A percentile compares a stretch with the other conserved stretches of the same genome.
These are phyloP conservation scores for Drosophila pachea DNA, from an alignment of 1,140 invertebrate genomes.

Conservation along the genomic window DNA sequence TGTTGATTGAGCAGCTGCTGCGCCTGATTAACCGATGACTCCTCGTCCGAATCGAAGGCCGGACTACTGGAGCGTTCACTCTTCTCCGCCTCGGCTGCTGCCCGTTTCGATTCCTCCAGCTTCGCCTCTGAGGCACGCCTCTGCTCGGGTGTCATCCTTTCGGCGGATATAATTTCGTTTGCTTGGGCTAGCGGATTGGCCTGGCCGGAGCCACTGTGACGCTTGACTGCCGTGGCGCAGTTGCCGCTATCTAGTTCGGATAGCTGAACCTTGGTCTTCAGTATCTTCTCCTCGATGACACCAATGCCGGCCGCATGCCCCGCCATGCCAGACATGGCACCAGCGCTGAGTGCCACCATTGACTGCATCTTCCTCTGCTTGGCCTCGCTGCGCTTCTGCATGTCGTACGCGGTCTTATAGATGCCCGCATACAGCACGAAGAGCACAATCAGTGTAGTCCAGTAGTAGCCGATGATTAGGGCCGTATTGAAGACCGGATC, in stretches of 20 bases:
- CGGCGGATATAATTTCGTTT: conserved; percentile 39
- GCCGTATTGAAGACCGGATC: conserved; percentile 98
- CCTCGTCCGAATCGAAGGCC: conserved; percentile 97
- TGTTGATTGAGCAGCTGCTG: conserved; percentile 71
- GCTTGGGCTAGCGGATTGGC: conserved; percentile 67
- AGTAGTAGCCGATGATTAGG: conserved; percentile 99
- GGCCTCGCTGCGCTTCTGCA: conserved; percentile 98
- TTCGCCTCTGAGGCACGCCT: conserved; percentile 72
- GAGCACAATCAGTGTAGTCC: conserved; percentile 95
- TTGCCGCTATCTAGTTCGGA: conserved; percentile 51
- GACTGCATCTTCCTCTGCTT: conserved; percentile 96
- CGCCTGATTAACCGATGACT: conserved; percentile 81
- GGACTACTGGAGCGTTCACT: conserved; percentile 96
- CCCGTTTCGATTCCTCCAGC: conserved; percentile 79
- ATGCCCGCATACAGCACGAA: conserved; percentile 98
- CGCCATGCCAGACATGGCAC: conserved; percentile 93
- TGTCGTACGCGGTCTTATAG: conserved; percentile 98
- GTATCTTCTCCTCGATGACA: conserved; percentile 84
- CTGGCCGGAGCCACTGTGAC: conserved; percentile 67
- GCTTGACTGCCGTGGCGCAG: conserved; percentile 49
- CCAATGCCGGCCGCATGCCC: conserved; percentile 91
- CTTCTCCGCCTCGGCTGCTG: conserved; percentile 82
- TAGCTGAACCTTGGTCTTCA: conserved; percentile 81
- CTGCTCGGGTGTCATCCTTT: conserved; percentile 65
- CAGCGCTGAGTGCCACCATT: conserved; percentile 92